Percentiles rank a stretch among this genome's conserved stretches.
These are phyloP conservation scores for Melieria omissa DNA, from an alignment of 2,888 invertebrate genomes.

Conservation along the genomic window DNA sequence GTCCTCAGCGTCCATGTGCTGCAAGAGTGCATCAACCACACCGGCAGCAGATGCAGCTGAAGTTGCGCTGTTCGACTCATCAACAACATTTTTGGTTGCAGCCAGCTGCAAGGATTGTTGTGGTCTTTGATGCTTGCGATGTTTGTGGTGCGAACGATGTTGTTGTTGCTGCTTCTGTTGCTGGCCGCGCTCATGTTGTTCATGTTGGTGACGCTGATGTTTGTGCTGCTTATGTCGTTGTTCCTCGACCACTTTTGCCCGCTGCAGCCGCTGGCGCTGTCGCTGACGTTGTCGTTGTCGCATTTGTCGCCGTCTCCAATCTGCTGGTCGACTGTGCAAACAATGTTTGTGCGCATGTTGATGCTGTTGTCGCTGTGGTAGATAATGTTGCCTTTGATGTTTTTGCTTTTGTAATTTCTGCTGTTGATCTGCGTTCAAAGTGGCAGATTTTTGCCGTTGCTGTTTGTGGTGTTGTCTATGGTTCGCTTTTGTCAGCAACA, in stretches of 20 bases:
- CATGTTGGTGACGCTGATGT: slow-evolving; percentile 18
- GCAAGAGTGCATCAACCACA: no score
- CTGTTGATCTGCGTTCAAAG: background rate
- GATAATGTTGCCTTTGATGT: background rate
- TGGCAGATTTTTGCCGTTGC: background rate
- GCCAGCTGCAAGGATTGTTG: background rate
- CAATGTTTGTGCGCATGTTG: background rate
- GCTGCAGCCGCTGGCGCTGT: background rate
- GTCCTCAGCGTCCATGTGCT: no score
- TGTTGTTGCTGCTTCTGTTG: slow-evolving; percentile 28
- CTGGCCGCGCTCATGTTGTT: slow-evolving; percentile 10
- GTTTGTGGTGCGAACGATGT: slow-evolving; percentile 12
- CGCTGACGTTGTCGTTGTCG: background rate
- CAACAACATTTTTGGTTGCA: slow-evolving; percentile 4
- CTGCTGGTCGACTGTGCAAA: no score
- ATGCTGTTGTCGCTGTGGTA: slow-evolving; percentile 10
- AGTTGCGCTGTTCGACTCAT: no score
- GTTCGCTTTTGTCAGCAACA: background rate
- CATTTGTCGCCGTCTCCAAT: no score
- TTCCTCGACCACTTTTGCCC: background rate
- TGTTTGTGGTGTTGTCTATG: background rate
- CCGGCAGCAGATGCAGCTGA: no score
- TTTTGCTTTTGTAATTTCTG: background rate
- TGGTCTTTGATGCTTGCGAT: background rate
- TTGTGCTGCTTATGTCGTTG: slow-evolving; percentile 32